Conservation (phyloP, 30 jellyfish, hydroid and myxozoan genomes). For the Aurelia aurita complex sp. Pacific region DNA sequence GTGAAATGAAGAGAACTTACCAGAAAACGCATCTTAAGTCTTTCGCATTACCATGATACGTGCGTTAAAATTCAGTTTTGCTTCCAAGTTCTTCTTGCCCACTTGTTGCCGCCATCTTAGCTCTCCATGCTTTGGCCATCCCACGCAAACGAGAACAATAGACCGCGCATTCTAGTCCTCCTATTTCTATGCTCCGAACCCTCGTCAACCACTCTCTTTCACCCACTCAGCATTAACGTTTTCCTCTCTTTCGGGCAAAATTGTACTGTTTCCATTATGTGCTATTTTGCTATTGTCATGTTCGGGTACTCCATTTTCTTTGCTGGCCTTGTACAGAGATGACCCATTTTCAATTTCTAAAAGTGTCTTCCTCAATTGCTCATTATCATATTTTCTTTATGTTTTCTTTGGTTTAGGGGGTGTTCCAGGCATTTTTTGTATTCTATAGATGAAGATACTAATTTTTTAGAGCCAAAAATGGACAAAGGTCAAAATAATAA, state of each 20-base stretch:
- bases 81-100: constrained; percentile 6
- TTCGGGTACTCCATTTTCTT: not conserved
- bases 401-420: no score
- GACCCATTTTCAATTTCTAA: not conserved
- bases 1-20: not conserved
- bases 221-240: constrained; percentile 22
- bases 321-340: not conserved
- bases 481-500: no score
- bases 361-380: no score
- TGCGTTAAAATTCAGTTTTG: not conserved
- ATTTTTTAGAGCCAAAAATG: no score
- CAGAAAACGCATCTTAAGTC: not conserved
- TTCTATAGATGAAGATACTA: no score
- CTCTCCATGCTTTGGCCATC: constrained; percentile 8
- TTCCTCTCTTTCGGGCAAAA: constrained; percentile 3
- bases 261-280: not conserved
- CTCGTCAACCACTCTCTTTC: constrained; percentile 11
- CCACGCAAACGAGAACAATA: constrained; percentile 3
- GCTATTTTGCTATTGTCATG: not conserved
- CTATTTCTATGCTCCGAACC: constrained; percentile 1
- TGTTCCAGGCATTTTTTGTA: no score
- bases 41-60: not conserved
- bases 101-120: constrained; percentile 16
- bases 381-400: no score
- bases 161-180: constrained; percentile 37